phyloP scores from a whole-genome alignment of 2,888 invertebrate species.

The Agriotes lineatus region DNA sequence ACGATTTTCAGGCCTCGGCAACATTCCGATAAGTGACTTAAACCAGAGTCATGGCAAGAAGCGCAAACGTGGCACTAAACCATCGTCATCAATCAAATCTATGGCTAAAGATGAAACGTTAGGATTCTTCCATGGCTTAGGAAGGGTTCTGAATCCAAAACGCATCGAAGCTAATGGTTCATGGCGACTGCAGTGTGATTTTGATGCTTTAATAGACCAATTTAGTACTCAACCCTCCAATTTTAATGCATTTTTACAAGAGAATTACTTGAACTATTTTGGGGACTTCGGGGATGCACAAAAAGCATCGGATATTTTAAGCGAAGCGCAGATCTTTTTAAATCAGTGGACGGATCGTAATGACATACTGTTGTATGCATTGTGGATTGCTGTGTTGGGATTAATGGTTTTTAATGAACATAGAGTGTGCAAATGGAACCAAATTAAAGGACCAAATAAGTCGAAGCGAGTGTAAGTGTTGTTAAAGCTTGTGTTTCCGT shows the following conservation, averaged over 20 bases:
- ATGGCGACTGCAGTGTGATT: constrained; percentile 72
- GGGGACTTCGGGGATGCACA: constrained; percentile 73
- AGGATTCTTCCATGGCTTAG: constrained; percentile 81
- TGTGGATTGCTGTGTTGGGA: constrained; percentile 76
- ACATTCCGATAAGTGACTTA: not conserved
- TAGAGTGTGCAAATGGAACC: constrained; percentile 80
- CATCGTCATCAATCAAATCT: constrained; percentile 58
- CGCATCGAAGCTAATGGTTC: constrained; percentile 64
- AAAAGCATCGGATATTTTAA: constrained; percentile 75
- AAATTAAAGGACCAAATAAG: constrained; percentile 71
- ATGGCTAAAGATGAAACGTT: constrained; percentile 78
- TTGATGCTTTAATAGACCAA: constrained; percentile 75
- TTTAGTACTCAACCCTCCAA: constrained; percentile 76
- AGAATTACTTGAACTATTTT: constrained; percentile 81
- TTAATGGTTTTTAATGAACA: constrained; percentile 79
- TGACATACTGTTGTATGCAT: constrained; percentile 66
- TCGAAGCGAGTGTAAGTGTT: constrained; percentile 51
- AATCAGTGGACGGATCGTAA: constrained; percentile 73
- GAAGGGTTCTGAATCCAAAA: constrained; percentile 83
- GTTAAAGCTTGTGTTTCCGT: not conserved
- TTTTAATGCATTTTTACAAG: constrained; percentile 78
- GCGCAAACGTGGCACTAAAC: constrained; percentile 65
- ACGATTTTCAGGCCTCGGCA: not conserved
- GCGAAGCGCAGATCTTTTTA: constrained; percentile 77
- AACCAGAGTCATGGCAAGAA: constrained; percentile 52